A percentile compares a stretch with the other conserved stretches of the same genome.
phyloP scores from a whole-genome alignment of 2,888 invertebrate genomes.

The Sthenelais limicola region DNA sequence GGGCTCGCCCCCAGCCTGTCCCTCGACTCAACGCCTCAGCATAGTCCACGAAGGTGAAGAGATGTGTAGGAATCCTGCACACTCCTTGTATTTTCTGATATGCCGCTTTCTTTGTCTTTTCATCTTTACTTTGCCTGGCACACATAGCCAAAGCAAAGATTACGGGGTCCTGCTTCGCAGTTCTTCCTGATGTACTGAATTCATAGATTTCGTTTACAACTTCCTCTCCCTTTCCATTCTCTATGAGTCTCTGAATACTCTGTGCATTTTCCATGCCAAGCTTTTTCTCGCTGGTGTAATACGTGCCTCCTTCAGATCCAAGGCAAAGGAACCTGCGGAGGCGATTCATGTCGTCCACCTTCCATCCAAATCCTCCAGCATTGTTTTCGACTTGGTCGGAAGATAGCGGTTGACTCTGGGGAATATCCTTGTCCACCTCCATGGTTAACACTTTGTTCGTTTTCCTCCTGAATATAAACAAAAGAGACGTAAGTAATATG shows the following conservation, averaged over 20 bases:
- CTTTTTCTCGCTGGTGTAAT: slow-evolving; percentile 62
- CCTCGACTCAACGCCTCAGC: slow-evolving; percentile 73
- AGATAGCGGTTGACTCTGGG: slow-evolving; percentile 41
- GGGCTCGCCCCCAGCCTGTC: slow-evolving; percentile 78
- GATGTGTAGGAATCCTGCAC: slow-evolving; percentile 78
- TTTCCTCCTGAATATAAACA: too few species aligned
- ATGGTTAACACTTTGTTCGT: too few species aligned
- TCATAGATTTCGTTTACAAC: slow-evolving; percentile 64
- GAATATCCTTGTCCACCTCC: slow-evolving; percentile 28
- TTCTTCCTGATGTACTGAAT: slow-evolving; percentile 67
- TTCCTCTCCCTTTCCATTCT: slow-evolving; percentile 62
- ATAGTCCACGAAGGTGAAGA: slow-evolving; percentile 79
- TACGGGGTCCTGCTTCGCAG: slow-evolving; percentile 73
- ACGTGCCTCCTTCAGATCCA: slow-evolving; percentile 68
- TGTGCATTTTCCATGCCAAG: slow-evolving; percentile 66
- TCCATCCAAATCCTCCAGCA: slow-evolving; percentile 66
- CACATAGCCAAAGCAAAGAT: slow-evolving; percentile 80
- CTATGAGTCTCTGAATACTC: slow-evolving; percentile 64
- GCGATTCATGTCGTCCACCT: slow-evolving; percentile 64
- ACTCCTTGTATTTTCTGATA: slow-evolving; percentile 76
- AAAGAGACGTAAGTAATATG: too few species aligned
- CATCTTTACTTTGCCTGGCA: slow-evolving; percentile 72
- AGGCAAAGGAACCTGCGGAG: slow-evolving; percentile 70
- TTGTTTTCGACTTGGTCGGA: slow-evolving; percentile 52
- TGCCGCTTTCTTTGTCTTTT: slow-evolving; percentile 74